Evolutionary conservation across 2,797 vertebrate species (phyloP).

Genomic region (Nyctalus aviator): DNA sequence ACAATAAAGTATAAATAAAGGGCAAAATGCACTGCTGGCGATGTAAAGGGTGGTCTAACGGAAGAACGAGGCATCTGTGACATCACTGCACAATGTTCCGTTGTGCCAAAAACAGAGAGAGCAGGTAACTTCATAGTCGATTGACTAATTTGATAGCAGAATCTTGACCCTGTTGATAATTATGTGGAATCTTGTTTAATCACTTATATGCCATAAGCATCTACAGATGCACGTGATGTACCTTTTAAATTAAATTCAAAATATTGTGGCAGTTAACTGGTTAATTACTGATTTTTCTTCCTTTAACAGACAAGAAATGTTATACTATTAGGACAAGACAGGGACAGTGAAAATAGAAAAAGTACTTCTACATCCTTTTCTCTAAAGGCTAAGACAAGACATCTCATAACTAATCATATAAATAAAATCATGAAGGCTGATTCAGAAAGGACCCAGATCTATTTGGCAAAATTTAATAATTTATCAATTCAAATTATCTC

Average conservation of each 20-base stretch:
- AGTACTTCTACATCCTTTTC: not conserved
- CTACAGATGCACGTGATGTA: too few relatives aligned
- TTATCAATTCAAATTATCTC: not conserved
- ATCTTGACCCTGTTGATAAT: not conserved
- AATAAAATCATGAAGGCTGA: not conserved
- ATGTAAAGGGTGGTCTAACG: not conserved
- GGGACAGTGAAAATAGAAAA: not conserved
- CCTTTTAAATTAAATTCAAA: too few relatives aligned
- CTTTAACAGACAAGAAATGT: not conserved
- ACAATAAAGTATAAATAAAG: not conserved
- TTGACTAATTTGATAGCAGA: not conserved
- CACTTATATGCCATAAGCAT: too few relatives aligned
- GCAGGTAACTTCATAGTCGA: not conserved
- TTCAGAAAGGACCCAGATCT: not conserved
- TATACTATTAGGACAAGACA: not conserved
- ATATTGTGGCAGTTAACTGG: too few relatives aligned
- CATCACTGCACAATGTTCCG: not conserved
- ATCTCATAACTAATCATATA: not conserved
- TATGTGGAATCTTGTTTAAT: not conserved
- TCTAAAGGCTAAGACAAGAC: not conserved
- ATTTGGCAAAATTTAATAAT: not conserved
- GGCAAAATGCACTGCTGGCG: not conserved
- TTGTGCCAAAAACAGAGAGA: not conserved
- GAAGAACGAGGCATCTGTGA: not conserved
- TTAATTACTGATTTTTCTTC: conserved; percentile 2